These are phyloP conservation scores for Eilema caniola DNA, from an alignment of 2,888 invertebrate genomes.

Conservation along the genomic window DNA sequence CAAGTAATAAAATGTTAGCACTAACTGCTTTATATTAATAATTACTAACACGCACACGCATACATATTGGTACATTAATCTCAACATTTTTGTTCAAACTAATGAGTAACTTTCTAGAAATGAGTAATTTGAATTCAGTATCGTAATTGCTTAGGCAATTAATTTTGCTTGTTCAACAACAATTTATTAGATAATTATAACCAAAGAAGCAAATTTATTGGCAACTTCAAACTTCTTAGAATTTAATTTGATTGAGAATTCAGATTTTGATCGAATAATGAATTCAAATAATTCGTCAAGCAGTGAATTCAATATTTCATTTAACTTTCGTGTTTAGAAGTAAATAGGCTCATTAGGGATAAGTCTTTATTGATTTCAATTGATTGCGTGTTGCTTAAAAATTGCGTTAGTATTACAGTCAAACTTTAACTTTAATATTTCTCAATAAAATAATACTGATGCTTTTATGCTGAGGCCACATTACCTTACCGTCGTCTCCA, in stretches of 20 bases:
- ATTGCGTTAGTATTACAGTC: neutral
- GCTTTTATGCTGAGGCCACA: too few species aligned
- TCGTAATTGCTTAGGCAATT: slow-evolving; percentile 26
- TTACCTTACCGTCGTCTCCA: too few species aligned
- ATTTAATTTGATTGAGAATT: slow-evolving; percentile 39
- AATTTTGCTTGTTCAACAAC: slow-evolving; percentile 26
- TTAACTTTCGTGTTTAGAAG: slow-evolving; percentile 33
- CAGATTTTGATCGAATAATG: slow-evolving; percentile 43
- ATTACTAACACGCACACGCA: neutral
- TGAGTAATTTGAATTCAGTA: slow-evolving; percentile 14
- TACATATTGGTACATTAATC: too few species aligned
- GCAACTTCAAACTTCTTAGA: slow-evolving; percentile 29
- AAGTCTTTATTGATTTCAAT: neutral
- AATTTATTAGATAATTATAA: slow-evolving; percentile 34
- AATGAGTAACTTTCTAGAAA: neutral
- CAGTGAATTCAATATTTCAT: slow-evolving; percentile 39
- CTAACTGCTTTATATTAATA: neutral
- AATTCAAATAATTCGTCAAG: slow-evolving; percentile 47
- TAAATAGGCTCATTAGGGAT: slow-evolving; percentile 21
- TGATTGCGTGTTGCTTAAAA: slow-evolving; percentile 10
- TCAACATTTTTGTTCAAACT: neutral
- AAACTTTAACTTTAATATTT: too few species aligned
- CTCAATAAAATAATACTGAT: too few species aligned
- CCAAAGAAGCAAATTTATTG: slow-evolving; percentile 36
- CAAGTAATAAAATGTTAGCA: neutral